Percentiles rank a stretch among this genome's conserved stretches.
phyloP scores from a whole-genome alignment of 92 coral and sea anemone species.

The Meandrina meandrites region DNA sequence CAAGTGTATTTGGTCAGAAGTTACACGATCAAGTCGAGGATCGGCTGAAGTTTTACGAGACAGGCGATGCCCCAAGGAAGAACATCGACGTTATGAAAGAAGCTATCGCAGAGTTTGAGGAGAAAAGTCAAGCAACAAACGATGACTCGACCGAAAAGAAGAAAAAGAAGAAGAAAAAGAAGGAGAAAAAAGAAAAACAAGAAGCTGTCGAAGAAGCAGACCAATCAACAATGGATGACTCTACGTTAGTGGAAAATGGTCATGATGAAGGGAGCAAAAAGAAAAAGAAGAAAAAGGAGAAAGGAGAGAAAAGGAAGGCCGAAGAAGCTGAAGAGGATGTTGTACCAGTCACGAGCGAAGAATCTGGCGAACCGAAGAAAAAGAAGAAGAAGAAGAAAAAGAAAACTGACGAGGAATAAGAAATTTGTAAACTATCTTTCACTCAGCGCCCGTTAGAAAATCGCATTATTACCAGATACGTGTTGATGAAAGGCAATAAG shows the following conservation, averaged over 20 bases:
- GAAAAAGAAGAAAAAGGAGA: slow-evolving; percentile 68
- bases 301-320: slow-evolving; percentile 46
- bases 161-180: slow-evolving; percentile 89
- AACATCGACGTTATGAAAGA: slow-evolving; percentile 97
- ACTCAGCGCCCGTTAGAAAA: background rate
- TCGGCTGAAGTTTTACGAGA: slow-evolving; percentile 94
- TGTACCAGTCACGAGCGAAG: slow-evolving; percentile 40
- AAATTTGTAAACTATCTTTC: background rate
- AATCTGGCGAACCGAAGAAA: slow-evolving; percentile 66
- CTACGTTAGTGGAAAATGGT: slow-evolving; percentile 29
- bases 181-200: slow-evolving; percentile 58
- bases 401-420: slow-evolving; percentile 54
- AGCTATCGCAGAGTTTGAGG: slow-evolving; percentile 78
- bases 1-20: slow-evolving; percentile 89
- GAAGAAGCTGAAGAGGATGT: slow-evolving; percentile 58
- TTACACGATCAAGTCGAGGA: slow-evolving; percentile 97
- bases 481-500: background rate
- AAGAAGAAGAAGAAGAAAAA: slow-evolving; percentile 87
- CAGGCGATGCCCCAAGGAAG: slow-evolving; percentile 91
- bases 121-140: slow-evolving; percentile 49
- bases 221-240: slow-evolving; percentile 52
- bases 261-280: slow-evolving; percentile 42
- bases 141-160: slow-evolving; percentile 63
- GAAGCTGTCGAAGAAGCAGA: slow-evolving; percentile 53
- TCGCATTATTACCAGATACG: background rate